Evolutionary conservation across 2,888 invertebrate species (phyloP).

Genomic region (Vanessa cardui): DNA sequence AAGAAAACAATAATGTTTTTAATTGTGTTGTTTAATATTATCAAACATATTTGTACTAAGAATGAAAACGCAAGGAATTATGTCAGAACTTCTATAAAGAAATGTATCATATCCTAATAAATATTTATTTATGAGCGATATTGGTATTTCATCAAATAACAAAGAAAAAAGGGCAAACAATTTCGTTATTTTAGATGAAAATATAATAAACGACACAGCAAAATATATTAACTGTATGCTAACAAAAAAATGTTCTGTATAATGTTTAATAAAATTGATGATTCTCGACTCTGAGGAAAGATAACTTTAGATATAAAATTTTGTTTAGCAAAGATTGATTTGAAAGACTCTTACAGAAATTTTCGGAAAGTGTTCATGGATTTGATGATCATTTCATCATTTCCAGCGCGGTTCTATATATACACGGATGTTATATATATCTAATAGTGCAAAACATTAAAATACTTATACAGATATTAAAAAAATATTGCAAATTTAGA

Average conservation of each 20-base stretch:
- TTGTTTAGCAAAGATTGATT: too few species aligned
- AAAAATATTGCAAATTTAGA: conserved; percentile 23
- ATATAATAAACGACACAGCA: background rate
- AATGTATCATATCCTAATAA: conserved; percentile 2
- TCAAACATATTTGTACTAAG: background rate
- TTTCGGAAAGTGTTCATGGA: background rate
- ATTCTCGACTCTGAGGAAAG: too few species aligned
- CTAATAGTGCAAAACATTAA: conserved; percentile 25
- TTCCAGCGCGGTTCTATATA: conserved; percentile 7
- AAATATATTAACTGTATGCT: background rate
- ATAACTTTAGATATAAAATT: too few species aligned
- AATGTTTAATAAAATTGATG: too few species aligned
- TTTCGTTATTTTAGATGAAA: background rate
- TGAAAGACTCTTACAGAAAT: too few species aligned
- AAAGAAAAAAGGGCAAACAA: background rate
- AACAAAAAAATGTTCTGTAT: too few species aligned
- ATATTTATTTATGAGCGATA: conserved; percentile 21
- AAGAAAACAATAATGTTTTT: too few species aligned
- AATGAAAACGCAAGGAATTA: conserved; percentile 1
- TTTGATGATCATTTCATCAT: background rate
- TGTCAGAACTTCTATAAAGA: background rate
- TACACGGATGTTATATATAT: conserved; percentile 1
- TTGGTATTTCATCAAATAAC: conserved; percentile 20
- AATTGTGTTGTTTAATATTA: too few species aligned
- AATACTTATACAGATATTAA: conserved; percentile 10